These are phyloP conservation scores for Anser cygnoides DNA, from an alignment of 2,113 vertebrate species.

Conservation along the genomic window DNA sequence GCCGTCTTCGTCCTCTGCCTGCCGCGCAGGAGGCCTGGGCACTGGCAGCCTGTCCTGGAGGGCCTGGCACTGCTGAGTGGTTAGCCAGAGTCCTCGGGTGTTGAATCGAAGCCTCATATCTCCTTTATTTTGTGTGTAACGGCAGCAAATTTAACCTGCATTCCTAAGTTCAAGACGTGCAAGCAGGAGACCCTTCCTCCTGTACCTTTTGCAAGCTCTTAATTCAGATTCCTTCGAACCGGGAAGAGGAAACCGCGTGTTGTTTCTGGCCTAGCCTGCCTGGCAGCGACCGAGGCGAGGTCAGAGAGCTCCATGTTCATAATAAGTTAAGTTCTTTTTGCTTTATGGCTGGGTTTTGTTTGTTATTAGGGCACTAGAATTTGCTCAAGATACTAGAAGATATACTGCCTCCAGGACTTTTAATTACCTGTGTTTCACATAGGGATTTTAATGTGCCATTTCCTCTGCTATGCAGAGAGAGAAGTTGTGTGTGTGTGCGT, in stretches of 20 bases:
- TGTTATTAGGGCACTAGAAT: constrained; percentile 37
- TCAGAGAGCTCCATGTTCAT: neutral
- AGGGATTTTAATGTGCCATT: constrained; percentile 37
- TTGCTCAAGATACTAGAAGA: constrained; percentile 20
- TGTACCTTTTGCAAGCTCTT: constrained; percentile 28
- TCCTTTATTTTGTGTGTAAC: neutral
- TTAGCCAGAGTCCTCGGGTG: neutral
- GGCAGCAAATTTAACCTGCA: neutral
- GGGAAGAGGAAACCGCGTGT: constrained; percentile 8
- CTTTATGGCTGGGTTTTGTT: constrained; percentile 5
- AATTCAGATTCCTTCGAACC: constrained; percentile 25
- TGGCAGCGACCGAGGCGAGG: constrained; percentile 12
- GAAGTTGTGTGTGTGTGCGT: neutral
- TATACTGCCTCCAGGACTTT: constrained; percentile 8
- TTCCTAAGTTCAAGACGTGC: neutral
- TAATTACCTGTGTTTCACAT: constrained; percentile 17
- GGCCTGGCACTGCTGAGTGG: neutral
- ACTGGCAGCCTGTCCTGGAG: neutral
- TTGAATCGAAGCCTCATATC: neutral
- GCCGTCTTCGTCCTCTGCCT: neutral
- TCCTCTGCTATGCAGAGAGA: neutral
- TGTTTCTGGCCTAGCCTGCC: constrained; percentile 48
- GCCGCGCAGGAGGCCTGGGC: neutral
- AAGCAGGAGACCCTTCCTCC: constrained; percentile 28
- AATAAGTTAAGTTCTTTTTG: neutral